Conservation (phyloP, 2,797 vertebrate genomes). For the Peromyscus aztecus region DNA sequence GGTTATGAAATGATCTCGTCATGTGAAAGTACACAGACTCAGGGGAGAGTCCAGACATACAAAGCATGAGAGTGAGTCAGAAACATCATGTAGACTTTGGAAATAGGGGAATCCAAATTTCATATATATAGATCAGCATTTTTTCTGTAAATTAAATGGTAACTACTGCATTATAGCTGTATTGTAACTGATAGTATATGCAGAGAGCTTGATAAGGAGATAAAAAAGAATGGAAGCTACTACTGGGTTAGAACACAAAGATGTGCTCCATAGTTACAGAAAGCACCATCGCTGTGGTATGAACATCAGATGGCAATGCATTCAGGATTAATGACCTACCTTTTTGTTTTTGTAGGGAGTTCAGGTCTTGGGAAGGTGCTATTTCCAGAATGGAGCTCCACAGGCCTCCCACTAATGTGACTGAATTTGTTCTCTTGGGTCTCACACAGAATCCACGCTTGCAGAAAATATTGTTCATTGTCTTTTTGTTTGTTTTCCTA, state of each 20-base stretch:
- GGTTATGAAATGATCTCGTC: not conserved
- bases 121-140: not conserved
- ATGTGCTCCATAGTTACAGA: not conserved
- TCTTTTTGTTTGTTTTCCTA: slow-evolving; percentile 79
- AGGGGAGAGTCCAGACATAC: not conserved
- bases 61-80: fast-evolving
- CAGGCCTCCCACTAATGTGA: slow-evolving; percentile 30
- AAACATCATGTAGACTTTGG: not conserved
- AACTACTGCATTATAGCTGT: not conserved
- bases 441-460: slow-evolving; percentile 76
- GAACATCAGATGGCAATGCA: not conserved
- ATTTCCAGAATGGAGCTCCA: not conserved
- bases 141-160: not conserved
- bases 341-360: not conserved
- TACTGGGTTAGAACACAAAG: not conserved
- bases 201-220: not conserved
- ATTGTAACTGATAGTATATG: not conserved
- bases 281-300: fast-evolving
- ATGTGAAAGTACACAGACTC: too few relatives aligned
- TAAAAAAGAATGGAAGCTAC: not conserved
- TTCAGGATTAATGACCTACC: not conserved
- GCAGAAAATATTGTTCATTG: slow-evolving; percentile 75
- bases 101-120: not conserved
- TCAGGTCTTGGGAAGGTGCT: not conserved
- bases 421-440: slow-evolving; percentile 79